Percentiles rank a stretch among this genome's conserved stretches.
Evolutionary conservation across 2,113 vertebrate species (phyloP).

Genomic region (Oreochromis tanganicae): DNA sequence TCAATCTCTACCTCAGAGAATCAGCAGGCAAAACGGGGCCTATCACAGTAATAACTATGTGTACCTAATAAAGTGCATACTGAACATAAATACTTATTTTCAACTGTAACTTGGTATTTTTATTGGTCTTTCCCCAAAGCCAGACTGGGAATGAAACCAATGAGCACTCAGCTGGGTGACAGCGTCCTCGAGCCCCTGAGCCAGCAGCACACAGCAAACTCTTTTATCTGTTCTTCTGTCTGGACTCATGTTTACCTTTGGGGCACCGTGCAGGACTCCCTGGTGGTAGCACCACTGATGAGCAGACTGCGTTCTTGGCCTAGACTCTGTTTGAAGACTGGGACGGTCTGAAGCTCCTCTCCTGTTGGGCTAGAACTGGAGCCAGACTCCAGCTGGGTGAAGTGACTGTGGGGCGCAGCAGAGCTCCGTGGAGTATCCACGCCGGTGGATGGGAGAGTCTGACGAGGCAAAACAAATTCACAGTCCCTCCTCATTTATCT

Average conservation of each 20-base stretch:
- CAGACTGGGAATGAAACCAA: neutral
- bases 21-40: neutral
- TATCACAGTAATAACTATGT: neutral
- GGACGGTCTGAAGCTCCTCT: constrained; percentile 47
- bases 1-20: neutral
- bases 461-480: neutral
- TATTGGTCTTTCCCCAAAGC: neutral
- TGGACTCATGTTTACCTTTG: constrained; percentile 43
- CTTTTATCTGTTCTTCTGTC: neutral
- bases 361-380: constrained; percentile 1
- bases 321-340: neutral
- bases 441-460: constrained; percentile 6
- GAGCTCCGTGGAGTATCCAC: neutral
- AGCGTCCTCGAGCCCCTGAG: neutral
- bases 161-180: neutral
- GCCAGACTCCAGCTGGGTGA: neutral
- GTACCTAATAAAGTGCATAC: neutral
- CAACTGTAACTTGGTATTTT: neutral
- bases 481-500: neutral
- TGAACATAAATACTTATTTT: neutral
- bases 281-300: neutral
- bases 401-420: neutral
- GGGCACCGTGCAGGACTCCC: constrained; percentile 15
- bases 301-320: neutral
- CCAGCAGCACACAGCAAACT: neutral